Percentiles rank a stretch among this genome's conserved stretches.
Conservation (phyloP, 2,888 invertebrate genomes). For the Caenorhabditis sp. region DNA sequence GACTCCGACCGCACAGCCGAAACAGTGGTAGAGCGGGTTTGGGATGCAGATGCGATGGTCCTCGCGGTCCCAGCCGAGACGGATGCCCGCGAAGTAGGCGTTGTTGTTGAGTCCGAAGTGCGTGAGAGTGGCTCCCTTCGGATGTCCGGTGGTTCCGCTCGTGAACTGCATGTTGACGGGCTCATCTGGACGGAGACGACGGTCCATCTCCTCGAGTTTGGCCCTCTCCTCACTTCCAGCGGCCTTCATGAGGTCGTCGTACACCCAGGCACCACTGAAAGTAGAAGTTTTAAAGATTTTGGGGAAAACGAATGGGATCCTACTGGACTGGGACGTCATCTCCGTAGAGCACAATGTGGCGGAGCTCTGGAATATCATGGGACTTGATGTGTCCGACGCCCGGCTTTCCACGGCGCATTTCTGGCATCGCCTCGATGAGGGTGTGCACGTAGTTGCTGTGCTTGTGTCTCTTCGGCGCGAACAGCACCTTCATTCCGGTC, state of each 20-base stretch:
- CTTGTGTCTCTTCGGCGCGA: constrained; percentile 84
- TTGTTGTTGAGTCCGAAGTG: constrained; percentile 88
- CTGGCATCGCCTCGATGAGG: constrained; percentile 67
- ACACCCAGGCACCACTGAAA: constrained; percentile 81
- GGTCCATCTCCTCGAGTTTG: constrained; percentile 81
- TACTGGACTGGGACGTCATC: constrained; percentile 56
- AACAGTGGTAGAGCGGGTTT: constrained; percentile 83
- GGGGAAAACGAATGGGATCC: neutral
- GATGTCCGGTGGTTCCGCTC: constrained; percentile 86
- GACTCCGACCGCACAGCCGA: constrained; percentile 84
- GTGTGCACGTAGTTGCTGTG: constrained; percentile 82
- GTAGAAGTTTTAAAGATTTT: no score
- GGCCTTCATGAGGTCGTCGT: constrained; percentile 80
- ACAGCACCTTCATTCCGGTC: constrained; percentile 83
- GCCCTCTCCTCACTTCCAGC: constrained; percentile 78
- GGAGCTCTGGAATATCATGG: constrained; percentile 79
- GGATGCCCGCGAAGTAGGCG: constrained; percentile 83
- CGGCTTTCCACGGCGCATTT: constrained; percentile 62
- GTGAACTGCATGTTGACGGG: constrained; percentile 84
- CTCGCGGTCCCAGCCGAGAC: constrained; percentile 79
- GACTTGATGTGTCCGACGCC: constrained; percentile 62
- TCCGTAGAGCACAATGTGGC: constrained; percentile 82
- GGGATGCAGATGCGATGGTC: constrained; percentile 70
- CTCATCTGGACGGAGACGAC: constrained; percentile 84
- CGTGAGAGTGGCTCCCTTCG: constrained; percentile 84